These are phyloP conservation scores for Lutjanus campechanus DNA, from an alignment of 2,797 vertebrate species.

Conservation along the genomic window DNA sequence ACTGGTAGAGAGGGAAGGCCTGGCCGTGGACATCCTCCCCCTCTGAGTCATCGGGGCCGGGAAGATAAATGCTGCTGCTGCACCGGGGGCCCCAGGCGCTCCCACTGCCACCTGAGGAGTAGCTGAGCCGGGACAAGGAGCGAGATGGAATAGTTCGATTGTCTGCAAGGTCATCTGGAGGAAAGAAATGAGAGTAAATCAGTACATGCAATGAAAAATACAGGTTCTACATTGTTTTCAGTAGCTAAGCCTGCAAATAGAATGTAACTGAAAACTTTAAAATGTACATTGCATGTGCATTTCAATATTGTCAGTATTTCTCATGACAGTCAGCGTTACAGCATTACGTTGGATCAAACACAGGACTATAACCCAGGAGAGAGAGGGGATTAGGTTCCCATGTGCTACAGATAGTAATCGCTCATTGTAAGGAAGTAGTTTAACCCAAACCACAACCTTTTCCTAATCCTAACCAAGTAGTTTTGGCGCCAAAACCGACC, in stretches of 20 bases:
- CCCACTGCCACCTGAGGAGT: slow-evolving; percentile 75
- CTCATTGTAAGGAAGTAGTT: too few species aligned
- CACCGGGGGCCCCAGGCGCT: slow-evolving; percentile 30
- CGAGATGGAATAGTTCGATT: slow-evolving; percentile 30
- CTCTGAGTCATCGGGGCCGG: slow-evolving; percentile 59
- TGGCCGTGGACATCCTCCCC: slow-evolving; percentile 55
- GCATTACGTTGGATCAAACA: too few species aligned
- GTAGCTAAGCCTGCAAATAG: neutral
- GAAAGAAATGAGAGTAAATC: neutral
- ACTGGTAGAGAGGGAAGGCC: slow-evolving; percentile 51
- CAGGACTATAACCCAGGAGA: too few species aligned
- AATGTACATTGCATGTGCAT: too few species aligned
- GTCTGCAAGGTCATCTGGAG: slow-evolving; percentile 61
- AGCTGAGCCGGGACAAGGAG: slow-evolving; percentile 77
- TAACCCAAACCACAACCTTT: too few species aligned
- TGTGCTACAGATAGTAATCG: too few species aligned
- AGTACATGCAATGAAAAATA: neutral
- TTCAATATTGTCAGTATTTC: too few species aligned
- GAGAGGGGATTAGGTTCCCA: too few species aligned
- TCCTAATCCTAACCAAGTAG: too few species aligned
- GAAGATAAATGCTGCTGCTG: slow-evolving; percentile 58
- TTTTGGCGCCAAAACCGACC: too few species aligned
- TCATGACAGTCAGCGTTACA: too few species aligned
- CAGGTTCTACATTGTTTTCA: neutral
- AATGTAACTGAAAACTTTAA: too few species aligned